A percentile compares a stretch with the other conserved stretches of the same genome.
Evolutionary conservation across 2,888 invertebrate species (phyloP).

Genomic region (Cataglyphis altisquamis): DNA sequence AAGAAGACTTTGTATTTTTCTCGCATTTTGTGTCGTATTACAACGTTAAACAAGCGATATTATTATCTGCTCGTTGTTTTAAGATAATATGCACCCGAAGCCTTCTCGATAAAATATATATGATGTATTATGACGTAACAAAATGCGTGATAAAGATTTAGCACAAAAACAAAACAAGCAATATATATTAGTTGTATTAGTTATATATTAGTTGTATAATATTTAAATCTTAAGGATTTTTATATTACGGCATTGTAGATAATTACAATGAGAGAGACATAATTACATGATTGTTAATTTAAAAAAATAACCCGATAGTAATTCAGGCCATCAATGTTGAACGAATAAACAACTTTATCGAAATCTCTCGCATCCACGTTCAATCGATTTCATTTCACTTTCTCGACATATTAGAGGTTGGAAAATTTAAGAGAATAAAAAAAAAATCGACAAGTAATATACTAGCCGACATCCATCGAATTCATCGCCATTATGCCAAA

Average conservation of each 20-base stretch:
- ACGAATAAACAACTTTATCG: neutral
- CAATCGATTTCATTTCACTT: slow-evolving; percentile 1
- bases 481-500: neutral
- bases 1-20: neutral
- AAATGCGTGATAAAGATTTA: neutral
- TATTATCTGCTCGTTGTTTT: neutral
- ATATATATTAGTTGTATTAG: neutral
- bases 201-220: neutral
- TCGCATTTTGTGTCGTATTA: neutral
- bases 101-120: neutral
- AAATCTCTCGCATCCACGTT: neutral
- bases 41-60: slow-evolving; percentile 1
- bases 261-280: neutral
- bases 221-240: neutral
- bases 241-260: neutral
- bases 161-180: neutral
- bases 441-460: slow-evolving; percentile 20
- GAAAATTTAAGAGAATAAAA: neutral
- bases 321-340: neutral
- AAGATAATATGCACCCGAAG: neutral
- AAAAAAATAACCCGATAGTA: neutral
- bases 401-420: neutral
- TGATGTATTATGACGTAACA: neutral
- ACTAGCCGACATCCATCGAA: neutral
- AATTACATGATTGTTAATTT: too few relatives aligned